Evolutionary conservation across 2,888 invertebrate species (phyloP).

Genomic region (Stenichneumon culpator): DNA sequence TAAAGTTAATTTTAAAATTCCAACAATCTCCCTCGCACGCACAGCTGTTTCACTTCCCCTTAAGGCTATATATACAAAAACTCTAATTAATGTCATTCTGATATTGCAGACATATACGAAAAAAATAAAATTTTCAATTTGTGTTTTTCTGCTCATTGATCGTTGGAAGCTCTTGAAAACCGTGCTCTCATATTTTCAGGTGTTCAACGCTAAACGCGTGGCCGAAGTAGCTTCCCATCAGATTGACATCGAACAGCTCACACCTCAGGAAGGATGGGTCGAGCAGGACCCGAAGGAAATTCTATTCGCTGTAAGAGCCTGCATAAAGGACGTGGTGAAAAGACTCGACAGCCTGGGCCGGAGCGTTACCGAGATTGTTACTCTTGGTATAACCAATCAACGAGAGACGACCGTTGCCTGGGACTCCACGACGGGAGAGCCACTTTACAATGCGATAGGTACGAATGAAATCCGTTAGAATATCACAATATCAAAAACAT

Average conservation of each 20-base stretch:
- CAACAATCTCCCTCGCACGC: too few species aligned
- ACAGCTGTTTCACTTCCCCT: too few species aligned
- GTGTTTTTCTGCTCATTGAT: background rate
- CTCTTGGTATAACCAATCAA: constrained; percentile 98
- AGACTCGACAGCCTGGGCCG: constrained; percentile 88
- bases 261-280: constrained; percentile 96
- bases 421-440: constrained; percentile 96
- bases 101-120: too few species aligned
- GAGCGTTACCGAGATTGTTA: constrained; percentile 90
- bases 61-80: too few species aligned
- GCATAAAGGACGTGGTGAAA: constrained; percentile 91
- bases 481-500: background rate
- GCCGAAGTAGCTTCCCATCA: constrained; percentile 93
- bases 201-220: constrained; percentile 91
- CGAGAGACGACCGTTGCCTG: constrained; percentile 98
- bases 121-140: background rate
- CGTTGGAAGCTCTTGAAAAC: background rate
- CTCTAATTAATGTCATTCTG: too few species aligned
- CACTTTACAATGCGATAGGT: constrained; percentile 97
- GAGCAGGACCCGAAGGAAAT: constrained; percentile 97
- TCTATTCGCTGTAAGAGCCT: constrained; percentile 91
- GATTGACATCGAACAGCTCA: constrained; percentile 92
- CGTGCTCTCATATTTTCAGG: constrained; percentile 84
- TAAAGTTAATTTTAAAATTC: too few species aligned
- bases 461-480: constrained; percentile 70